A percentile compares a stretch with the other conserved stretches of the same genome.
phyloP scores from a whole-genome alignment of 2,113 vertebrate species.

The Silurus glanis region DNA sequence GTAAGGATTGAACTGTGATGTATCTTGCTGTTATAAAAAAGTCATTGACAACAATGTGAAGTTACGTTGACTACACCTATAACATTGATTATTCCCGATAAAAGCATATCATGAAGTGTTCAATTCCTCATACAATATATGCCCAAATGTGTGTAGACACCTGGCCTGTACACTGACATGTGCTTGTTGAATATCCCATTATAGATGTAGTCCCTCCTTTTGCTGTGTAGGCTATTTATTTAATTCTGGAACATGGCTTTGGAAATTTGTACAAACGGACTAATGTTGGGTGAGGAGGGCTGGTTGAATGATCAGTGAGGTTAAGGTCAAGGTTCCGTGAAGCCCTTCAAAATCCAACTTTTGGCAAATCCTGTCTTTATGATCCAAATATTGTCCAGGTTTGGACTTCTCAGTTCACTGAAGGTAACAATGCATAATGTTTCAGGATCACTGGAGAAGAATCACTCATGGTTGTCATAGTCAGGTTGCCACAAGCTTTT shows the following conservation, averaged over 20 bases:
- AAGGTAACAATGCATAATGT: background rate
- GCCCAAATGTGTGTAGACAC: background rate
- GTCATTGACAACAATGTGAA: background rate
- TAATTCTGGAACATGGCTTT: background rate
- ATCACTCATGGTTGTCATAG: background rate
- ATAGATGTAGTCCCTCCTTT: background rate
- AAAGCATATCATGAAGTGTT: background rate
- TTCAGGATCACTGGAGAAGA: background rate
- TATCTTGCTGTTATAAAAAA: background rate
- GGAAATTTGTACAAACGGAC: background rate
- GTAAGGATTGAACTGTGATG: background rate
- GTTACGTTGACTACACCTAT: background rate
- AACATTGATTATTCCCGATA: background rate
- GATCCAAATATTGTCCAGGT: background rate
- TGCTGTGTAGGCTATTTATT: background rate
- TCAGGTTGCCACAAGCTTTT: background rate
- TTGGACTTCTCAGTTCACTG: background rate
- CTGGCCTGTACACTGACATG: background rate
- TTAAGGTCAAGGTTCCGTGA: background rate
- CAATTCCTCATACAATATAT: background rate
- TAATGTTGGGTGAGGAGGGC: background rate
- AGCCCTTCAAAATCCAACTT: background rate
- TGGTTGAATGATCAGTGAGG: background rate
- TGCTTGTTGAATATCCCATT: background rate
- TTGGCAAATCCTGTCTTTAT: background rate